Base-by-base conservation (phyloP, 2,113 vertebrate genomes). In the Triplophysa rosa region DNA sequence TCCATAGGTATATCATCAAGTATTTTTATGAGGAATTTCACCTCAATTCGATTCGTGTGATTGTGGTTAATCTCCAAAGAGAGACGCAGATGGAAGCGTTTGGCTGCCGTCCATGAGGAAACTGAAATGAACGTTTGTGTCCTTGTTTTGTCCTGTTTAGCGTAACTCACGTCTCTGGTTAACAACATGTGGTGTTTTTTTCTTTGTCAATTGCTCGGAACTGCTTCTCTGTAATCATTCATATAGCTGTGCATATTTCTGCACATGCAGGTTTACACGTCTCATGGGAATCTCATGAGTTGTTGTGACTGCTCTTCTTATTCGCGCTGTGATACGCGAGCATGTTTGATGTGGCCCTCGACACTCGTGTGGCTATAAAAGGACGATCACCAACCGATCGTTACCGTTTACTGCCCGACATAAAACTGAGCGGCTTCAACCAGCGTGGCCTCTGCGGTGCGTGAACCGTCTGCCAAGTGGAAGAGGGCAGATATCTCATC, bases 381-480 rank as follows among this genome's bases (percentile, higher is more conserved):
- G 75, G 78, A 80, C n/a, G 70, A 12, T 14, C 19, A 9, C 70
- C 21, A 80, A 77, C 74, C 68, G 62, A 77, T 87, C 80, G 85
- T 90, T 88, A 87, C 80, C 79, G 75, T 80, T 81, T 80, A 84
- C 84, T 80, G 62, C 54, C 59, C 78, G 37, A 80, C 82, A 79
- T 76, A 85, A 80, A 88, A 88, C 80, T 64, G 23, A n/a, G 81
- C 77, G 80, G 78, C 87, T 61, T 84, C 80, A 52, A 67, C 79
- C 68, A 37, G 80, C 56, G n/a, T 2, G 79, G 49, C 80, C 85
- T 86, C 83, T 81, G 78, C 52, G 67, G 71, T 70, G 64, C 26
- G 77, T 83, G 82, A 87, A 81, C 64, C 80, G 84, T 87, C 82
- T 82, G 76, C 72, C 69, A 82, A 83, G 76, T 40, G 54, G 26